phyloP scores from a whole-genome alignment of 2,113 vertebrate genomes.

The Lota lota region DNA sequence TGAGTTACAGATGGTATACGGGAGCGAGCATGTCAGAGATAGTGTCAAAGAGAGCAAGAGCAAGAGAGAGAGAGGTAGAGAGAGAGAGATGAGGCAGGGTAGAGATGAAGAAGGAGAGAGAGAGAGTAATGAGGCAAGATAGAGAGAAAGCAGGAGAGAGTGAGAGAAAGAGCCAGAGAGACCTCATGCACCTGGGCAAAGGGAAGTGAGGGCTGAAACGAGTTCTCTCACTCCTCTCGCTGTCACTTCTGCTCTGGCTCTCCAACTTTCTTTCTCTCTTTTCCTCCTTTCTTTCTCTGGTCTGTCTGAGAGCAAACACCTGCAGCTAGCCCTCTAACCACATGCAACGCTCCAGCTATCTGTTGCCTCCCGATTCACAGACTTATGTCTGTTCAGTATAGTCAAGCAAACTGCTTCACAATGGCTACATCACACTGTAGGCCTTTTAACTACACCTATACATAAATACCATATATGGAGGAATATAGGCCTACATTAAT shows the following conservation, averaged over 20 bases:
- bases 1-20: neutral
- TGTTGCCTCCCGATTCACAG: constrained; percentile 66
- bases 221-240: constrained; percentile 15
- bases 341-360: constrained; percentile 61
- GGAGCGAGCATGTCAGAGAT: neutral
- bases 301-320: constrained; percentile 67
- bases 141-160: neutral
- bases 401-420: constrained; percentile 31
- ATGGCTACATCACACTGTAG: too few relatives aligned
- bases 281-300: constrained; percentile 20
- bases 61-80: neutral
- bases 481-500: too few relatives aligned
- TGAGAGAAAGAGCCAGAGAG: neutral
- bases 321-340: constrained; percentile 61
- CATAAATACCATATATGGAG: too few relatives aligned
- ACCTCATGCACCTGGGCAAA: constrained; percentile 58
- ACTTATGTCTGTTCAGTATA: constrained; percentile 46
- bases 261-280: neutral
- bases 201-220: constrained; percentile 50
- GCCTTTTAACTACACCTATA: too few relatives aligned
- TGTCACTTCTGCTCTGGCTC: constrained; percentile 1
- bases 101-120: neutral
- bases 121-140: neutral
- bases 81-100: constrained; percentile 1
- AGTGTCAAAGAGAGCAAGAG: neutral